Conservation (phyloP, 2,888 invertebrate genomes). For the Phrixothrix hirtus region DNA sequence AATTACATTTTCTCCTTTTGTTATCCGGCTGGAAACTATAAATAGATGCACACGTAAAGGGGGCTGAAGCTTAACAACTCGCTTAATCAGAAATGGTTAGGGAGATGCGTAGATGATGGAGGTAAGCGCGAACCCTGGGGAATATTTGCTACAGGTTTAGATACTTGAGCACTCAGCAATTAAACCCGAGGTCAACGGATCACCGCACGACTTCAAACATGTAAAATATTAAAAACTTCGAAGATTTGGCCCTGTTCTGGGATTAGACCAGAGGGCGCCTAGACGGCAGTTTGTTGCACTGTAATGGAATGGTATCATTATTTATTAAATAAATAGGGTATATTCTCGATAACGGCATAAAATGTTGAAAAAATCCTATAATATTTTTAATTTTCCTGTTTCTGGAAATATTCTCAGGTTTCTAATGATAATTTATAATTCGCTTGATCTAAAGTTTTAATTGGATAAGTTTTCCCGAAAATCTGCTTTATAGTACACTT, state of each 20-base stretch:
- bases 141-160: constrained; percentile 30
- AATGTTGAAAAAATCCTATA: background rate
- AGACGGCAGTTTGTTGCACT: constrained; percentile 8
- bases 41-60: constrained; percentile 44
- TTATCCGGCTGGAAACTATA: constrained; percentile 39
- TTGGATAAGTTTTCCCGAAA: background rate
- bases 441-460: background rate
- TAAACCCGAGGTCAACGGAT: constrained; percentile 30
- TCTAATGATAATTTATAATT: background rate
- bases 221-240: constrained; percentile 30
- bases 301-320: constrained; percentile 2
- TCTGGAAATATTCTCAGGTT: background rate
- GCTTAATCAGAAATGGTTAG: constrained; percentile 40
- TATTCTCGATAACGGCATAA: background rate
- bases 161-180: constrained; percentile 28
- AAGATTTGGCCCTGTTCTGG: constrained; percentile 24
- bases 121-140: constrained; percentile 25
- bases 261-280: constrained; percentile 16
- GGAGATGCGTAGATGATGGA: constrained; percentile 24
- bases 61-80: constrained; percentile 43
- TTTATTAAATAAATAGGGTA: constrained; percentile 5
- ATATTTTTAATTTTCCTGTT: background rate
- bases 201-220: constrained; percentile 27
- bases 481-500: background rate
- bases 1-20: constrained; percentile 31